A percentile compares a stretch with the other conserved stretches of the same genome.
Conservation (phyloP, 1,140 invertebrate species). For the Aradophagus sp. region DNA sequence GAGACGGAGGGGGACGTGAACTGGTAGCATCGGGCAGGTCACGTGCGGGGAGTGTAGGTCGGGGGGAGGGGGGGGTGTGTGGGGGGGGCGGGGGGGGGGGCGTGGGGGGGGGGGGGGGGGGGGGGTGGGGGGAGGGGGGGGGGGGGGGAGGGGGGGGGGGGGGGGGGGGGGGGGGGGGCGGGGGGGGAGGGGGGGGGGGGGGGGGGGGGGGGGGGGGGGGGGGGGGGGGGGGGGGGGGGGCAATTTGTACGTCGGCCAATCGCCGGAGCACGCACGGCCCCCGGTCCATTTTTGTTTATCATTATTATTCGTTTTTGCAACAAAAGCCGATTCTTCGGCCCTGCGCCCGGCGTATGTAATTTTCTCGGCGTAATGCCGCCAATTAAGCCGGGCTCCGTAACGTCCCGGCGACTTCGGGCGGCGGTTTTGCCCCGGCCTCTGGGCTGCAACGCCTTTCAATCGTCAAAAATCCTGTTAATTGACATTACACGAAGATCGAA, state of each 20-base stretch:
- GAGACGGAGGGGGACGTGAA: no score
- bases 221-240: slow-evolving; percentile 7
- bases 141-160: no score
- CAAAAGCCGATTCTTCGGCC: slow-evolving; percentile 15
- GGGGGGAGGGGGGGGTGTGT: no score
- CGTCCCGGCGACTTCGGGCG: slow-evolving; percentile 7
- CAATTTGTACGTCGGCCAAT: background rate
- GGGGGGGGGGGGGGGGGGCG: no score
- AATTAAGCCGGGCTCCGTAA: slow-evolving; percentile 41
- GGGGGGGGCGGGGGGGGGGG: no score
- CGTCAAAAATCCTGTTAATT: slow-evolving; percentile 30
- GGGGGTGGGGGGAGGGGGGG: no score
- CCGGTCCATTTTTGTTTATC: slow-evolving; percentile 22
- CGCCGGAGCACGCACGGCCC: slow-evolving; percentile 5
- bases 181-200: no score
- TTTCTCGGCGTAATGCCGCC: slow-evolving; percentile 27
- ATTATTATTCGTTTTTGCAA: slow-evolving; percentile 28
- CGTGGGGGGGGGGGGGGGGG: no score
- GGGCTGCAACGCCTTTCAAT: slow-evolving; percentile 18
- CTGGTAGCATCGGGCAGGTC: no score
- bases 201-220: background rate
- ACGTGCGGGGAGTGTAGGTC: no score
- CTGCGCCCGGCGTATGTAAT: slow-evolving; percentile 15
- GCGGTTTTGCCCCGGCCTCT: slow-evolving; percentile 10
- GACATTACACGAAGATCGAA: slow-evolving; percentile 17